A percentile compares a stretch with the other conserved stretches of the same genome.
These are phyloP conservation scores for Gnatocerus cornutus DNA, from an alignment of 2,888 invertebrate genomes.

Conservation along the genomic window DNA sequence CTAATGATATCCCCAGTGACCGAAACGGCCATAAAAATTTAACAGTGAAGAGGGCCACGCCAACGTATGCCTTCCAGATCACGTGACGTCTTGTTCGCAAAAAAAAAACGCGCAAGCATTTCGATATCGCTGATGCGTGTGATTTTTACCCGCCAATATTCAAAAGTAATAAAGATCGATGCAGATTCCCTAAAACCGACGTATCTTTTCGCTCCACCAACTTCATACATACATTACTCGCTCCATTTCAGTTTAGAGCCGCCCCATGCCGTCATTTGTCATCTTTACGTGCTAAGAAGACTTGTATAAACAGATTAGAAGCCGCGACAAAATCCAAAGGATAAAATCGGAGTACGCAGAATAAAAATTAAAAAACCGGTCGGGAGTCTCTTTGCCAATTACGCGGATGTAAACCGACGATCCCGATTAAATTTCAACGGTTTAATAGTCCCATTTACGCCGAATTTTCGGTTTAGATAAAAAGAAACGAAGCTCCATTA, in stretches of 20 bases:
- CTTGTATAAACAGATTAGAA: conserved; percentile 34
- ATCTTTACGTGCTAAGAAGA: conserved; percentile 43
- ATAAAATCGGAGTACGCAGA: not conserved
- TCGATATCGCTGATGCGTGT: conserved; percentile 34
- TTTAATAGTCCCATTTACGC: conserved; percentile 26
- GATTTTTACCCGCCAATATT: conserved; percentile 25
- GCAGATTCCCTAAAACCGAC: conserved; percentile 18
- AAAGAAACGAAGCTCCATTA: conserved; percentile 34
- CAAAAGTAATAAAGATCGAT: conserved; percentile 32
- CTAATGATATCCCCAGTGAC: conserved; percentile 42
- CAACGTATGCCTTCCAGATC: no score
- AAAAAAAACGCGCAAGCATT: not conserved
- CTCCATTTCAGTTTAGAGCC: conserved; percentile 50
- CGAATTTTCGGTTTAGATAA: conserved; percentile 33
- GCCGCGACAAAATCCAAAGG: not conserved
- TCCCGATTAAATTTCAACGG: conserved; percentile 25
- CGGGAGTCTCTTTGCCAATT: conserved; percentile 15
- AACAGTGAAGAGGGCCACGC: conserved; percentile 22
- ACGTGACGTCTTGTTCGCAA: not conserved
- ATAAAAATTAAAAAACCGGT: conserved; percentile 16
- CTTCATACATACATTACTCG: conserved; percentile 52
- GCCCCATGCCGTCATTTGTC: conserved; percentile 43
- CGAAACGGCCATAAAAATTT: conserved; percentile 25
- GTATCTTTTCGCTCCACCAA: conserved; percentile 50
- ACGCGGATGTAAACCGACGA: conserved; percentile 15